A percentile compares a stretch with the other conserved stretches of the same genome.
These are phyloP conservation scores for Drosophila rhopaloa DNA, from an alignment of 1,140 invertebrate species.

Conservation along the genomic window DNA sequence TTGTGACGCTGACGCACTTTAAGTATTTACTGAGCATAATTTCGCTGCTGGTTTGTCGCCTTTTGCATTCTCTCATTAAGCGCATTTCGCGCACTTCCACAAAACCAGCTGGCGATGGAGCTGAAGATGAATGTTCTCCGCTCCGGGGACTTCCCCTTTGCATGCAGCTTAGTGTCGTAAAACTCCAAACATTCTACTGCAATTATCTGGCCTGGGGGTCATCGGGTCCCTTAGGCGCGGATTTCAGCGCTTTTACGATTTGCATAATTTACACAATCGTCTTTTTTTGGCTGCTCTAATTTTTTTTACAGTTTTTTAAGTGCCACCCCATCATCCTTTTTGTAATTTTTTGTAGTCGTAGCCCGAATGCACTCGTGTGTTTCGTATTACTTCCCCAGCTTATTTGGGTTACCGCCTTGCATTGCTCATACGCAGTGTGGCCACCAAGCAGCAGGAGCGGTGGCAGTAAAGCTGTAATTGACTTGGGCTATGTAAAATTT, in stretches of 20 bases:
- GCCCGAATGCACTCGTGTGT: slow-evolving; percentile 31
- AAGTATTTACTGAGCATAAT: slow-evolving; percentile 76
- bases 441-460: not conserved
- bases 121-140: slow-evolving; percentile 64
- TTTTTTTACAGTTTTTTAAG: slow-evolving; percentile 72
- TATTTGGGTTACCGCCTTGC: slow-evolving; percentile 3
- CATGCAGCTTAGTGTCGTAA: slow-evolving; percentile 61
- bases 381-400: slow-evolving; percentile 19
- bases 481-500: slow-evolving; percentile 72
- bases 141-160: slow-evolving; percentile 27
- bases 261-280: slow-evolving; percentile 69
- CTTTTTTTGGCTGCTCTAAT: slow-evolving; percentile 13
- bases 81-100: slow-evolving; percentile 65
- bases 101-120: slow-evolving; percentile 45
- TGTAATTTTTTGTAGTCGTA: slow-evolving; percentile 5
- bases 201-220: slow-evolving; percentile 62
- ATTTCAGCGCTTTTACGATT: slow-evolving; percentile 68
- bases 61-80: slow-evolving; percentile 79
- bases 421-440: slow-evolving; percentile 60
- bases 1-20: slow-evolving; percentile 47
- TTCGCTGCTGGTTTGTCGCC: slow-evolving; percentile 74
- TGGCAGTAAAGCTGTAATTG: slow-evolving; percentile 66
- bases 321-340: slow-evolving; percentile 38
- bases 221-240: slow-evolving; percentile 60
- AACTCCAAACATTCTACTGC: slow-evolving; percentile 63